These are phyloP conservation scores for Escarpia spicata DNA, from an alignment of 2,888 invertebrate genomes.

Conservation along the genomic window DNA sequence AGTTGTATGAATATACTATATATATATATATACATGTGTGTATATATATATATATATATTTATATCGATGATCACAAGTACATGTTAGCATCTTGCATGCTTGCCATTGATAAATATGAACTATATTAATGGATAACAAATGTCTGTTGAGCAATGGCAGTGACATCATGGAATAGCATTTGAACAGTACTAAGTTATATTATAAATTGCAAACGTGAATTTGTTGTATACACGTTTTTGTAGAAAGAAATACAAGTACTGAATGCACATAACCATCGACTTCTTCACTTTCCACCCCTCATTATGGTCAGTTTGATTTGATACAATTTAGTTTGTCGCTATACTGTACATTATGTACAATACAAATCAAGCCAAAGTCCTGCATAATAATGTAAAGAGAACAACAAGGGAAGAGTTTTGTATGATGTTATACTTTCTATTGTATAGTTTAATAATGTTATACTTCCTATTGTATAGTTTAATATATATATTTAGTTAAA, in stretches of 20 bases:
- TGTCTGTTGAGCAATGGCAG: neutral
- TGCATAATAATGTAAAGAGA: too few species aligned
- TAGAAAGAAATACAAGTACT: conserved; percentile 63
- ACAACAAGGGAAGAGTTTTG: too few species aligned
- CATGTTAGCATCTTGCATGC: too few species aligned
- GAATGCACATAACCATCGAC: conserved; percentile 61
- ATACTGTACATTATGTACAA: too few species aligned
- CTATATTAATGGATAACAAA: neutral
- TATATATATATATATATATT: neutral
- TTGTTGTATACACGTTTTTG: conserved; percentile 38
- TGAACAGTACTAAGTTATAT: neutral
- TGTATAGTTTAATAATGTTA: too few species aligned
- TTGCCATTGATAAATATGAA: neutral
- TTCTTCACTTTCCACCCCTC: conserved; percentile 64
- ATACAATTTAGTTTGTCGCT: too few species aligned
- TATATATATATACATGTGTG: neutral
- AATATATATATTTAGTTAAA: too few species aligned
- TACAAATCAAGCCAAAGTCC: too few species aligned
- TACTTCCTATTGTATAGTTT: too few species aligned
- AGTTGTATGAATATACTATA: neutral
- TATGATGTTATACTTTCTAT: too few species aligned
- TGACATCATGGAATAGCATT: neutral
- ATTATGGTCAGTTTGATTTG: conserved; percentile 30
- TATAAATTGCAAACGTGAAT: neutral
- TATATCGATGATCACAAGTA: too few species aligned